Percentiles rank a stretch among this genome's conserved stretches.
These are phyloP conservation scores for Acyrthosiphon pisum DNA, from an alignment of 1,140 invertebrate genomes.

Conservation along the genomic window DNA sequence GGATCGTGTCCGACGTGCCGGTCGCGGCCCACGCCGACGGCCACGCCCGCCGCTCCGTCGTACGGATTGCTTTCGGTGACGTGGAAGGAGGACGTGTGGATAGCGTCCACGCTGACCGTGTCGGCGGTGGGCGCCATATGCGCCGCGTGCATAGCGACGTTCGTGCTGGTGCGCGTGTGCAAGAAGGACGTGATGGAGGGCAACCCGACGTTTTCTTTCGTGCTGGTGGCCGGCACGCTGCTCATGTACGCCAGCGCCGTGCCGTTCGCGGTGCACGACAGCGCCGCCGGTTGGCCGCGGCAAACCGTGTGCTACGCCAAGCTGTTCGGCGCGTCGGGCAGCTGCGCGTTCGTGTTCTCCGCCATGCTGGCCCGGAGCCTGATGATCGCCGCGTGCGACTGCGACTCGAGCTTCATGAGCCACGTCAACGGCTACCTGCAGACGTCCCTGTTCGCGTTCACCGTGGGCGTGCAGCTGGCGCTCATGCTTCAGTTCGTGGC, in stretches of 20 bases:
- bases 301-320: slow-evolving; percentile 65
- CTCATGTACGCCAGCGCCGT: slow-evolving; percentile 67
- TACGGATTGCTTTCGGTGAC: background rate
- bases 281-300: slow-evolving; percentile 54
- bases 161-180: slow-evolving; percentile 67
- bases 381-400: slow-evolving; percentile 68
- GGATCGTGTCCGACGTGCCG: background rate
- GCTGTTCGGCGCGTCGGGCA: slow-evolving; percentile 66
- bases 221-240: slow-evolving; percentile 66
- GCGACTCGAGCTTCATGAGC: slow-evolving; percentile 67
- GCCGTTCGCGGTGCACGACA: slow-evolving; percentile 67
- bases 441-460: slow-evolving; percentile 67
- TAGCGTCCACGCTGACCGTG: slow-evolving; percentile 66
- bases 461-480: slow-evolving; percentile 66
- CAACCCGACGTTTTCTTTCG: slow-evolving; percentile 67
- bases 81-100: slow-evolving; percentile 64
- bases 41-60: background rate
- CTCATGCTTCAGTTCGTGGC: slow-evolving; percentile 63
- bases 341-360: slow-evolving; percentile 68
- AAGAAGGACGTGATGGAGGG: slow-evolving; percentile 67
- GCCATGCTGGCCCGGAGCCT: slow-evolving; percentile 68
- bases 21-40: background rate
- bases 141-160: slow-evolving; percentile 65
- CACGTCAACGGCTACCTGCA: slow-evolving; percentile 71
- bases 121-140: slow-evolving; percentile 64